Evolutionary conservation across 2,797 vertebrate genomes (phyloP).

Genomic region (Falco peregrinus): DNA sequence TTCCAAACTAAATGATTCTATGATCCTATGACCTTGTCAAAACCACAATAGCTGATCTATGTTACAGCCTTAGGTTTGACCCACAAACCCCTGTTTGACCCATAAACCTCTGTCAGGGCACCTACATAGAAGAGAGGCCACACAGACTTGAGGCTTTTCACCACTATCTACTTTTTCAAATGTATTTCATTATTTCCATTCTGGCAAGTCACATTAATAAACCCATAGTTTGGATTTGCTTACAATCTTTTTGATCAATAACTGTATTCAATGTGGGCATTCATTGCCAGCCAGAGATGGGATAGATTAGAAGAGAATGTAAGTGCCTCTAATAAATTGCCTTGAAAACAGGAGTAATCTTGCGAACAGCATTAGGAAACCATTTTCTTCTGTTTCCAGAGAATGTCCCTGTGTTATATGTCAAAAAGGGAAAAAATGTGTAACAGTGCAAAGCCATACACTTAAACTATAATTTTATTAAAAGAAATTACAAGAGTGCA

Average conservation of each 20-base stretch:
- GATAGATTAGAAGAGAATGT: neutral
- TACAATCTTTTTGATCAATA: slow-evolving; percentile 18
- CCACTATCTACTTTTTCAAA: neutral
- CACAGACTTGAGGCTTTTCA: neutral
- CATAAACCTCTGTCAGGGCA: neutral
- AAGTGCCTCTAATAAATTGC: neutral
- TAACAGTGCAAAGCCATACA: neutral
- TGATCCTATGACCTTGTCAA: neutral
- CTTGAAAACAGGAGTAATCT: neutral
- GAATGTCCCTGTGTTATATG: neutral
- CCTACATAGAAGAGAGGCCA: neutral
- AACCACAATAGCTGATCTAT: neutral
- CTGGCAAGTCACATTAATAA: neutral
- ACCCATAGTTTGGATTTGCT: slow-evolving; percentile 8
- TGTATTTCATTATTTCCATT: neutral
- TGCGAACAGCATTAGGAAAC: neutral
- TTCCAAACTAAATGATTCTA: no score
- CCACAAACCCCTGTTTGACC: neutral
- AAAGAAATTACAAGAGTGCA: neutral
- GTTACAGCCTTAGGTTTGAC: neutral
- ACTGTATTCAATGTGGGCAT: neutral
- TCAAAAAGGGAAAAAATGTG: neutral
- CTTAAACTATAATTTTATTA: neutral
- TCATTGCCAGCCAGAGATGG: neutral
- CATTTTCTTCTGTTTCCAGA: slow-evolving; percentile 15